A percentile compares a stretch with the other conserved stretches of the same genome.
phyloP scores from a whole-genome alignment of 2,888 invertebrate genomes.

The Torymus tubicola region DNA sequence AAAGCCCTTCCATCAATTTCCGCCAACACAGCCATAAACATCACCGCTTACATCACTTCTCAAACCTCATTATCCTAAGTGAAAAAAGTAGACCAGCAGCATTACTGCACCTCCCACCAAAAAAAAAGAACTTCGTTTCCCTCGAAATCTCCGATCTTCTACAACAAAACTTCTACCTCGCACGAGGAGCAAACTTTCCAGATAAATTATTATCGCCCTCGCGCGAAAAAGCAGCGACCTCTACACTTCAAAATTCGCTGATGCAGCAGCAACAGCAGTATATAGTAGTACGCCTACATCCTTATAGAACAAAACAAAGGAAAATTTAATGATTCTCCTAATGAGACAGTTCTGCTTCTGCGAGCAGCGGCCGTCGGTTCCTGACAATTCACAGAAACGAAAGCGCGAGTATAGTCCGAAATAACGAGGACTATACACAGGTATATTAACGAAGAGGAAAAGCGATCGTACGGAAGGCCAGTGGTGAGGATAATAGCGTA shows the following conservation, averaged over 20 bases:
- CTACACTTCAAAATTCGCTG: slow-evolving; percentile 10
- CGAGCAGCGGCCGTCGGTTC: neutral
- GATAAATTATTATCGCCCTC: no score
- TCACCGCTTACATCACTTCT: no score
- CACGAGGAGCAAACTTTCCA: no score
- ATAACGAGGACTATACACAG: slow-evolving; percentile 40
- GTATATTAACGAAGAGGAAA: neutral
- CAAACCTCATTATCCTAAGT: no score
- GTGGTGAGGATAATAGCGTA: slow-evolving; percentile 39
- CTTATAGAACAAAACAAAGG: slow-evolving; percentile 40
- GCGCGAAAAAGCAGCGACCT: no score
- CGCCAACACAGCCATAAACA: no score
- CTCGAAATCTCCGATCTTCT: no score
- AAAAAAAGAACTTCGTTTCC: no score
- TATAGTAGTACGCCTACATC: neutral
- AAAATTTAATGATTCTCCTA: slow-evolving; percentile 50
- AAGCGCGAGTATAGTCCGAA: slow-evolving; percentile 29
- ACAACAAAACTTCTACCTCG: no score
- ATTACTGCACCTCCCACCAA: no score
- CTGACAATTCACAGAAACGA: slow-evolving; percentile 3
- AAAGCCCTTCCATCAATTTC: no score
- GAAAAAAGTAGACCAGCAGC: no score
- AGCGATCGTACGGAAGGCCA: slow-evolving; percentile 6
- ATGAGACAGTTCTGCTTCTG: slow-evolving; percentile 24
- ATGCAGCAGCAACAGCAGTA: neutral